Evolutionary conservation across 2,888 invertebrate species (phyloP).

Genomic region (Hydraecia micacea): DNA sequence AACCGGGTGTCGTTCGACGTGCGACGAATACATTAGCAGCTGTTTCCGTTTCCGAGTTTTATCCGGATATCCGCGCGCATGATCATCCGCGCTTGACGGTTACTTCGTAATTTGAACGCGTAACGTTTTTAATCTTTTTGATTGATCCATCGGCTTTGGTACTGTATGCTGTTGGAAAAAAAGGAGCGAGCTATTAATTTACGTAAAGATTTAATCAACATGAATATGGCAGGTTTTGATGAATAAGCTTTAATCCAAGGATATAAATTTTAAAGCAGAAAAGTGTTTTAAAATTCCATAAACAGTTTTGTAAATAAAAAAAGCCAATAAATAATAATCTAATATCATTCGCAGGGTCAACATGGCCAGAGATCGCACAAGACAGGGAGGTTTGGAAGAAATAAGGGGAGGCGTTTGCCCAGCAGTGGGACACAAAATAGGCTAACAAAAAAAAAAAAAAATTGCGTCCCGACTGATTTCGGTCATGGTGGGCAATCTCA

Average conservation of each 20-base stretch:
- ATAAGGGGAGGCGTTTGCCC: no score
- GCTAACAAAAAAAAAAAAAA: no score
- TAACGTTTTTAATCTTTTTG: constrained; percentile 72
- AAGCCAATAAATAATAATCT: no score
- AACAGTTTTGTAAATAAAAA: not conserved
- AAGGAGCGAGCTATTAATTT: not conserved
- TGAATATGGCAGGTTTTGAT: not conserved
- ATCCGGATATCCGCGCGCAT: constrained; percentile 79
- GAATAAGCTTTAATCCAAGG: not conserved
- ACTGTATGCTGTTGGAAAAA: constrained; percentile 2
- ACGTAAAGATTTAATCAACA: not conserved
- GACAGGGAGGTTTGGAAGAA: no score
- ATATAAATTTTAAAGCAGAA: not conserved
- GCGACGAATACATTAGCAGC: constrained; percentile 85
- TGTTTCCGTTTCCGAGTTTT: constrained; percentile 74
- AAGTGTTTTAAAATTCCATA: not conserved
- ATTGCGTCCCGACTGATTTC: no score
- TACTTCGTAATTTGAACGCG: constrained; percentile 72
- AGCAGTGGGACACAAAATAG: no score
- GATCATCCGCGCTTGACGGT: constrained; percentile 77
- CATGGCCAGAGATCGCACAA: no score
- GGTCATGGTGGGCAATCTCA: no score
- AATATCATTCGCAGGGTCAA: no score
- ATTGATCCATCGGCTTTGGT: constrained; percentile 57
- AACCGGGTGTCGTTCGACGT: constrained; percentile 85